Conservation (phyloP, 2,113 vertebrate genomes). For the Rhea pennata region DNA sequence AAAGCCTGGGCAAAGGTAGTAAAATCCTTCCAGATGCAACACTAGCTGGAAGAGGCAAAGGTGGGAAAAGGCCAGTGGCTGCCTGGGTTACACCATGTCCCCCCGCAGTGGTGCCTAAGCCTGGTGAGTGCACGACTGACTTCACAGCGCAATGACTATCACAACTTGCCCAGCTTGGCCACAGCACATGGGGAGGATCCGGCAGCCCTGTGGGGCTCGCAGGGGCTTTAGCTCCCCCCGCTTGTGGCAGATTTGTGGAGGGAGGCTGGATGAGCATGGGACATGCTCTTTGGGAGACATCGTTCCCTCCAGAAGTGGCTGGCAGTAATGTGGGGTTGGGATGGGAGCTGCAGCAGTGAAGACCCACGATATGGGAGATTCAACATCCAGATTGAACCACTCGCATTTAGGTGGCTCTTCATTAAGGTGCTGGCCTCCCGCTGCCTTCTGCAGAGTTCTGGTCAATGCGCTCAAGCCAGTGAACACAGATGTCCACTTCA, state of each 20-base stretch:
- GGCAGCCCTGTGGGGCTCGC: not conserved
- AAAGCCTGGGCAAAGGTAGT: too few relatives aligned
- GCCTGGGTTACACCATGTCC: too few relatives aligned
- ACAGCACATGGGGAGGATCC: not conserved
- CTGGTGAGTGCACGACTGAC: too few relatives aligned
- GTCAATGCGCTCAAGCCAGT: accelerated
- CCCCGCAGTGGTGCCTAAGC: too few relatives aligned
- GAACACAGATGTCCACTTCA: not conserved
- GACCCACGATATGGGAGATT: not conserved
- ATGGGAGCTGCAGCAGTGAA: not conserved
- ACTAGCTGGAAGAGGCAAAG: too few relatives aligned
- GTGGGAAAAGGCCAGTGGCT: too few relatives aligned
- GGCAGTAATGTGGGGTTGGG: not conserved
- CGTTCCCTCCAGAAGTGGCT: not conserved
- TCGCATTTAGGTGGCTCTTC: not conserved
- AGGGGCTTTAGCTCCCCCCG: not conserved
- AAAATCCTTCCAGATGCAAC: too few relatives aligned
- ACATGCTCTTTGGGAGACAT: too few relatives aligned
- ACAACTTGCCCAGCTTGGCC: not conserved
- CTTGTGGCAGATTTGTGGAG: too few relatives aligned
- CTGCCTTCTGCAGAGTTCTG: not conserved
- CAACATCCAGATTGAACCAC: not conserved
- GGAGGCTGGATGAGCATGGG: too few relatives aligned
- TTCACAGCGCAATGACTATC: too few relatives aligned
- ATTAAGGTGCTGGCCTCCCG: not conserved